These are phyloP conservation scores for Botia almorhae DNA, from an alignment of 2,797 vertebrate species.

Conservation along the genomic window DNA sequence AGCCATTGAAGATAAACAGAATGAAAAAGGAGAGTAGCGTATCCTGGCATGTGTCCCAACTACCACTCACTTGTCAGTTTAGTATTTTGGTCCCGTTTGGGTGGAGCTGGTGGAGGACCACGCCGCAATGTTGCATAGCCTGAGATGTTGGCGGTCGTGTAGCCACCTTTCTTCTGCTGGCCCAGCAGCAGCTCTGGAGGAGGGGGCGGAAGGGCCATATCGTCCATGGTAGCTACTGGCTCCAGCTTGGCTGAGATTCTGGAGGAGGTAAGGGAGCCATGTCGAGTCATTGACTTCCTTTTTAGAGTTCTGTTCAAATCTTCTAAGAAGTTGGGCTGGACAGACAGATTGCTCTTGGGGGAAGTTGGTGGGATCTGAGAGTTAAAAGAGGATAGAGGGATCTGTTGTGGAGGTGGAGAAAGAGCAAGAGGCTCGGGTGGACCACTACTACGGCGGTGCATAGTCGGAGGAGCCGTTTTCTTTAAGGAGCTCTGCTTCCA, in stretches of 20 bases:
- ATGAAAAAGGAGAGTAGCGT: constrained; percentile 37
- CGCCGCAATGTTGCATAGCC: constrained; percentile 97
- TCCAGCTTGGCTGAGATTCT: constrained; percentile 84
- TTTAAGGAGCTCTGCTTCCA: constrained; percentile 88
- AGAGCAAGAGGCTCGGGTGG: constrained; percentile 72
- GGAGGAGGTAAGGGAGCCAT: constrained; percentile 88
- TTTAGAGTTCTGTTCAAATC: constrained; percentile 98
- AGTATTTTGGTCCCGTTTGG: constrained; percentile 98
- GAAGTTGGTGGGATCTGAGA: constrained; percentile 87
- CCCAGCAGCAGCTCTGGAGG: constrained; percentile 92
- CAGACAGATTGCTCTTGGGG: constrained; percentile 82
- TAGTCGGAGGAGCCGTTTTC: constrained; percentile 84
- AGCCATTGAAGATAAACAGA: constrained; percentile 38
- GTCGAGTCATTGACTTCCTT: constrained; percentile 94
- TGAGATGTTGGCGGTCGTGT: constrained; percentile 88
- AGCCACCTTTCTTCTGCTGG: constrained; percentile 82
- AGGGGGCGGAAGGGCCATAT: constrained; percentile 93
- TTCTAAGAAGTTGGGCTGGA: constrained; percentile 95
- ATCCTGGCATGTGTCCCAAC: constrained; percentile 40
- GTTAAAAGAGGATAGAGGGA: constrained; percentile 69
- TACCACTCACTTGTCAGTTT: constrained; percentile 96
- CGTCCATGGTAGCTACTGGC: constrained; percentile 93
- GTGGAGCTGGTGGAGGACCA: constrained; percentile 91
- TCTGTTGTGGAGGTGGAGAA: constrained; percentile 73
- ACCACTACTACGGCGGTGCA: constrained; percentile 86